Evolutionary conservation across 1,140 invertebrate genomes (phyloP), one percentile per base, ranked within the genome.

Genomic region (Propsilocerus akamusi): DNA sequence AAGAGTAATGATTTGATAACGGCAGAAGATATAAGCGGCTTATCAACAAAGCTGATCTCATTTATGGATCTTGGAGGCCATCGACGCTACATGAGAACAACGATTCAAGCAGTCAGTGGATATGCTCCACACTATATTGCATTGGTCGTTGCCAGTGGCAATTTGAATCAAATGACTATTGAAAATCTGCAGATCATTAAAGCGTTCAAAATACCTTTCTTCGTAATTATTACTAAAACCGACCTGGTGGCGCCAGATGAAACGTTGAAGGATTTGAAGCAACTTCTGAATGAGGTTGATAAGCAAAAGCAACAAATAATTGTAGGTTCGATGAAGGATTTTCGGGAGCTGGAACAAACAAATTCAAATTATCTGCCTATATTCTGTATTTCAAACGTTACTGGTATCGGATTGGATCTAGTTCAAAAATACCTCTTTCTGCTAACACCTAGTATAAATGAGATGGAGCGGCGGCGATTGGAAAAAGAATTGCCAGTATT

Each of bases 61-160:
- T 89, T 98, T 58, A 83, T 98, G 59, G 96, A 99, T 72, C 71
- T 98, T 53, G 94, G 94, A 5, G 96, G 95, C 0, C 92, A 98
- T 70, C 80, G 84, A 53, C 97, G 97, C 64, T 99, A 98, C 64
- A 73, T 97, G 56, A 77, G 86, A 56, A 98, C 95, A 51, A 98
- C 96, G 7, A 80, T 97, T 26, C 84, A 94, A 60, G 94, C 94
- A 0, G 67, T 98, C 3, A 91, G 86, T 8, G 91, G 91, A 0
- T 94, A 97, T 70, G 86, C 78, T 12, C 94, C 95, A 1, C 91
- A 99, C 68, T 88, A 93, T 65, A 90, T 88, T 28, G 87, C 97
- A 79, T 70, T 98, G 8, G 85, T 97, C 26, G 81, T 97, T 56
- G 68, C 71, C 3, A 68, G 67, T 4, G 61, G 58, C 32, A 81